Evolutionary conservation across 2,888 invertebrate species (phyloP), one percentile per base, ranked within the genome.

Genomic region (Malachius bipustulatus): DNA sequence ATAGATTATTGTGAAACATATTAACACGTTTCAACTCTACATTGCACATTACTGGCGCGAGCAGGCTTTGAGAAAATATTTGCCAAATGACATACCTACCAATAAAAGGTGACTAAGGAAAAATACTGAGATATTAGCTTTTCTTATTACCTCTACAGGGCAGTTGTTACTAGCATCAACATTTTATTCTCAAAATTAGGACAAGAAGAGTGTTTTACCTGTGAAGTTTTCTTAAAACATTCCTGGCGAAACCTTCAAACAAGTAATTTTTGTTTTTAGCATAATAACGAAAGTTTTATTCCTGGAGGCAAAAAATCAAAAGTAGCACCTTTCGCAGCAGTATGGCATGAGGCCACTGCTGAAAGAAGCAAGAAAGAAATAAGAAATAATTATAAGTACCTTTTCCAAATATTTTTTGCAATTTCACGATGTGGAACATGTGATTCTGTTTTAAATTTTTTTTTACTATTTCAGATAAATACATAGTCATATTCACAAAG

Each of bases 131-230:
- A 31, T 16, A 16, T 35, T 28, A 14, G 29, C 15, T 32, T 42
- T 14, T 41, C 42, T 9, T 40, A 41, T 33, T 41, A 44, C 13
- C 15, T 38, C 8, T 44, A 44, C 32, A 16, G 44, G 13, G 19
- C 31, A 13, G 35, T 45, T 30, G 36, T 41, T 14, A 32, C 12
- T 19, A 40, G 30, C 27, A 14, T 44, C 12, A 44, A 44, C 26
- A 44, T 44, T 26, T 40, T 39, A 14, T n/a, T n/a, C n/a, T 33
- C 32, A 10, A 43, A 44, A 37, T 32, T 44, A 16, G 44, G 44
- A 3, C 30, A 40, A 13, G 44, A 44, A 35, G 40, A 44, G 34
- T 44, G 44, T 32, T 42, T 35, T 27, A 11, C 30, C 6, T 44
- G 44, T 27, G 41, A 31, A 19, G 3, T 33, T 33, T 33, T 33